phyloP scores from a whole-genome alignment of 2,797 vertebrate species.

The Poeciliopsis presidionis region DNA sequence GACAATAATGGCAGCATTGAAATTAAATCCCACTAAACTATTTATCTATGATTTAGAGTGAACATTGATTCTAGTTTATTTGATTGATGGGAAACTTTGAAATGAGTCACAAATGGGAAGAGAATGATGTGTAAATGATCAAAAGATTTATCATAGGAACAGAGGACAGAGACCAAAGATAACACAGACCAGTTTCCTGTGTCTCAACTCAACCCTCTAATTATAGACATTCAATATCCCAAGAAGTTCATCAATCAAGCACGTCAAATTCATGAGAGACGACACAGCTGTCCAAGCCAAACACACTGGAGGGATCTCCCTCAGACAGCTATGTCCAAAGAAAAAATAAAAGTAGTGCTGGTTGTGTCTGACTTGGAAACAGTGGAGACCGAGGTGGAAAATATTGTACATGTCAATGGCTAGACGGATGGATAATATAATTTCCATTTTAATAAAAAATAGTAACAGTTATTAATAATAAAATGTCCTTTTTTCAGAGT shows the following conservation, averaged over 20 bases:
- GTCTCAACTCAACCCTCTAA: constrained; percentile 59
- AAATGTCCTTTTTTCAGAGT: too few relatives aligned
- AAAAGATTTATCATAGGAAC: constrained; percentile 12
- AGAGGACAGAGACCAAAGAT: constrained; percentile 55
- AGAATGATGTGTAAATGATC: constrained; percentile 31
- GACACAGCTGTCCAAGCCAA: constrained; percentile 60
- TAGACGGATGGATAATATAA: too few relatives aligned
- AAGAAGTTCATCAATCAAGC: constrained; percentile 72
- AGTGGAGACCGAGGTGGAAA: constrained; percentile 25
- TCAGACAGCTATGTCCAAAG: constrained; percentile 3
- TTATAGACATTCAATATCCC: constrained; percentile 69
- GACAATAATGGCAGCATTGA: accelerated
- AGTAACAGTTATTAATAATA: too few relatives aligned
- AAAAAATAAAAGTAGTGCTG: constrained; percentile 31
- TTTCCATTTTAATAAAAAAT: too few relatives aligned
- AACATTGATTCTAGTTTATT: neutral
- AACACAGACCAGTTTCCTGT: constrained; percentile 60
- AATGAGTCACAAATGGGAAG: constrained; percentile 11
- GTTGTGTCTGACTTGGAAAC: constrained; percentile 8
- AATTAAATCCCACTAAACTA: neutral
- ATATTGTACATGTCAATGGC: neutral
- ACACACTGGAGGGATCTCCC: constrained; percentile 49
- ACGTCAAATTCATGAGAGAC: constrained; percentile 39
- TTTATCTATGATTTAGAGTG: neutral
- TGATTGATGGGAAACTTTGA: constrained; percentile 9